phyloP scores from a whole-genome alignment of 2,113 vertebrate species.

The Tragelaphus scriptus region DNA sequence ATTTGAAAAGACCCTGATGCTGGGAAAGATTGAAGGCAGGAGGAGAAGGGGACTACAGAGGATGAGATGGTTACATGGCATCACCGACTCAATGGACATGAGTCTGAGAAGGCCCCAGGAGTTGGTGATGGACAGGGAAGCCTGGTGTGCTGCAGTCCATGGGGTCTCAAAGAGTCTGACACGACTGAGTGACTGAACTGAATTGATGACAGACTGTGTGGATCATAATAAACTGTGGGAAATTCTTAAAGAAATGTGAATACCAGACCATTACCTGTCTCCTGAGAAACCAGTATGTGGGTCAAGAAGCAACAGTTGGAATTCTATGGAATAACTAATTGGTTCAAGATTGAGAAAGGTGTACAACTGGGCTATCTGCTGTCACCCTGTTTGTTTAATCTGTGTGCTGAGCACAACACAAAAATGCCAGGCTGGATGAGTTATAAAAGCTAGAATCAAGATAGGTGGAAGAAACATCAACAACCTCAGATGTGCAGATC shows the following conservation, averaged over 20 bases:
- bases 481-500: neutral
- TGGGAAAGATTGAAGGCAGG: neutral
- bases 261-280: neutral
- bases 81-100: fast-evolving
- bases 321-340: neutral
- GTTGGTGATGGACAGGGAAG: neutral
- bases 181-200: neutral
- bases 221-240: neutral
- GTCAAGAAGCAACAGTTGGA: neutral
- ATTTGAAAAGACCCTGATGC: neutral
- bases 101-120: neutral
- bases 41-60: neutral
- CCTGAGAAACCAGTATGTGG: neutral
- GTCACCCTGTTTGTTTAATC: neutral
- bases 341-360: neutral
- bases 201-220: neutral
- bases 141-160: neutral
- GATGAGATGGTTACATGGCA: neutral
- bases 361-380: neutral
- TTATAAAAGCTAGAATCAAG: neutral
- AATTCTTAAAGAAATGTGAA: neutral
- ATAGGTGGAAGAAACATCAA: neutral
- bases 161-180: neutral
- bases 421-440: neutral
- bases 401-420: fast-evolving